Conservation (phyloP, 2,113 vertebrate species). For the Plectropomus leopardus region DNA sequence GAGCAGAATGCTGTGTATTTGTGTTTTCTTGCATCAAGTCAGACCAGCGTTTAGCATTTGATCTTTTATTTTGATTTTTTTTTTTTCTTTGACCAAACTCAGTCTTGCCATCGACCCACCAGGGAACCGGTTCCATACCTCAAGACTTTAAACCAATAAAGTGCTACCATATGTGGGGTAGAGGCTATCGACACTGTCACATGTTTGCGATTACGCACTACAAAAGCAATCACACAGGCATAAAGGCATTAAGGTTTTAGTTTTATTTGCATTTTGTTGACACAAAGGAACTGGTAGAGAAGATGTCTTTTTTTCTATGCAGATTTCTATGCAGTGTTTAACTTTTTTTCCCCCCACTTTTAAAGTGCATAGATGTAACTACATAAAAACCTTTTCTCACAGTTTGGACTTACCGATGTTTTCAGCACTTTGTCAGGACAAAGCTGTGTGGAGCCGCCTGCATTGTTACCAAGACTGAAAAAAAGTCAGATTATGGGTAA, state of each 20-base stretch:
- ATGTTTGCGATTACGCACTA: constrained; percentile 52
- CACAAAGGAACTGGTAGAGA: no score
- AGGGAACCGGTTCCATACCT: constrained; percentile 23
- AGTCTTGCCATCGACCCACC: constrained; percentile 9
- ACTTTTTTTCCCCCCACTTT: no score
- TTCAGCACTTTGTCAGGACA: no score
- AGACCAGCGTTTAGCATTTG: constrained; percentile 14
- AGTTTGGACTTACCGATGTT: no score
- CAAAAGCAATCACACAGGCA: constrained; percentile 48
- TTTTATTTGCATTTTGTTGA: constrained; percentile 15
- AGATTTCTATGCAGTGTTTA: no score
- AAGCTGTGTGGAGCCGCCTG: no score
- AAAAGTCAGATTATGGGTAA: constrained; percentile 23
- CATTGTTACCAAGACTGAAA: no score
- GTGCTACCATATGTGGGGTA: constrained; percentile 61
- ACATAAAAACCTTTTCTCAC: no score
- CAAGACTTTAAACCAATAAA: constrained; percentile 57
- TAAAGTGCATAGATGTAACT: no score
- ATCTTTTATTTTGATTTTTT: constrained; percentile 49
- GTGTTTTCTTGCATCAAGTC: constrained; percentile 4
- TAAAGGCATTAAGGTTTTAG: constrained; percentile 23
- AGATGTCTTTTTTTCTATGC: no score
- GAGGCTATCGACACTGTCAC: constrained; percentile 18
- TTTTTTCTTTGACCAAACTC: constrained; percentile 18
- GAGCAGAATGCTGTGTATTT: constrained; percentile 11